These are phyloP conservation scores for Tenthredo mesomela DNA, from an alignment of 2,888 invertebrate species.

Conservation along the genomic window DNA sequence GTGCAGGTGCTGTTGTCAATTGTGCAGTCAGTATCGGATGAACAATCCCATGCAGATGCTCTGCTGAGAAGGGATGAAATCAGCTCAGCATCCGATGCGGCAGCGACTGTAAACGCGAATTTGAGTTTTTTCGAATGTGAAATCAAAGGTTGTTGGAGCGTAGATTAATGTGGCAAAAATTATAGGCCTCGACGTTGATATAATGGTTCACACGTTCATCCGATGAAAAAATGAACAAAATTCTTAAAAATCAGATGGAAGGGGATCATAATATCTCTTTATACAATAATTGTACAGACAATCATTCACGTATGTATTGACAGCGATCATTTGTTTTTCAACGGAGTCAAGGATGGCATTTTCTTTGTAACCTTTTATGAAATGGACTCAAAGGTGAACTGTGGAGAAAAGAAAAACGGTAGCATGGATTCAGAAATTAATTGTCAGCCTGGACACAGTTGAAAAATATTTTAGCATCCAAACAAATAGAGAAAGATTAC, in stretches of 20 bases:
- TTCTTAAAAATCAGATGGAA: no score
- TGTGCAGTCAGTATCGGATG: slow-evolving; percentile 58
- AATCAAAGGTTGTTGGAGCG: not conserved
- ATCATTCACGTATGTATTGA: no score
- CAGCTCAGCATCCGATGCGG: not conserved
- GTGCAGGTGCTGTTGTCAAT: slow-evolving; percentile 60
- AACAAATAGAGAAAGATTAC: not conserved
- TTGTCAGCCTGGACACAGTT: not conserved
- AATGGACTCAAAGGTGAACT: not conserved
- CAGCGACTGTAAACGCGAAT: not conserved
- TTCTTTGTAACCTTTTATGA: not conserved
- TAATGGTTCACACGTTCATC: no score
- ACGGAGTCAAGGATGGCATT: no score
- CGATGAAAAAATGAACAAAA: no score
- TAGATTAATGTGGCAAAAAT: not conserved
- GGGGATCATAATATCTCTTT: no score
- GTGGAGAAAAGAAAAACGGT: no score
- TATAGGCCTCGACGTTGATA: not conserved
- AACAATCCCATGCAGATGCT: slow-evolving; percentile 57
- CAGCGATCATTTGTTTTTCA: no score
- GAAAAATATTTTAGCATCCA: not conserved
- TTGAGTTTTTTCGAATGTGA: not conserved
- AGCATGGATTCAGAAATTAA: no score
- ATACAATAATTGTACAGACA: no score
- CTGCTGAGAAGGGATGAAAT: slow-evolving; percentile 6